Percentiles rank a stretch among this genome's conserved stretches.
These are phyloP conservation scores for Mythimna loreyi DNA, from an alignment of 2,888 invertebrate species.

Conservation along the genomic window DNA sequence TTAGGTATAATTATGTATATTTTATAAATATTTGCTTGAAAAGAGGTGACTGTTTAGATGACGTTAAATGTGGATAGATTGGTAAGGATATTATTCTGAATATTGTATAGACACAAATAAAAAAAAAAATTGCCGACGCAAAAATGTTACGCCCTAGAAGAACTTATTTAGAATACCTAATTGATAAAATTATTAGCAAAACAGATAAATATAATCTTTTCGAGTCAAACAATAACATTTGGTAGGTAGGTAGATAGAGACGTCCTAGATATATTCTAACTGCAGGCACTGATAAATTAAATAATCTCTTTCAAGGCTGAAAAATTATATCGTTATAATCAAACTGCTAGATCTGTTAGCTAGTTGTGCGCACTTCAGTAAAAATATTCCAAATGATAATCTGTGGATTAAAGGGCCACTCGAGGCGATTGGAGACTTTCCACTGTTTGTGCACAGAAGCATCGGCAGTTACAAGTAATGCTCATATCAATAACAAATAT, in stretches of 20 bases:
- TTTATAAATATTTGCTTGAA: no score
- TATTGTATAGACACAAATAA: neutral
- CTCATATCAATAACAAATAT: conserved; percentile 68
- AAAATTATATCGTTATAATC: conserved; percentile 22
- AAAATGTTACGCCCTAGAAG: neutral
- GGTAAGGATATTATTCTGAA: neutral
- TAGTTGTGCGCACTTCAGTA: conserved; percentile 20
- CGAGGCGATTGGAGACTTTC: conserved; percentile 78
- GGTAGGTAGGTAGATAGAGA: neutral
- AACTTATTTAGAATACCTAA: conserved; percentile 11
- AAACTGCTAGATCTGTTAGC: conserved; percentile 10
- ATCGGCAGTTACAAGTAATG: conserved; percentile 53
- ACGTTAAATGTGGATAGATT: neutral
- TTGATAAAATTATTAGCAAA: neutral
- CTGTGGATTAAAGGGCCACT: conserved; percentile 76
- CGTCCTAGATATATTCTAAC: conserved; percentile 48
- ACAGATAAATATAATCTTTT: conserved; percentile 6
- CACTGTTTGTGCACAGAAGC: conserved; percentile 71
- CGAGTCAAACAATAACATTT: conserved; percentile 5
- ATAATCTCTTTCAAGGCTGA: conserved; percentile 67
- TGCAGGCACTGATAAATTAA: conserved; percentile 44
- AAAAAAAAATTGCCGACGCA: neutral
- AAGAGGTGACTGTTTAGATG: no score
- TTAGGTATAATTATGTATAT: no score
- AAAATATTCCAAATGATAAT: conserved; percentile 85